A percentile compares a stretch with the other conserved stretches of the same genome.
These are phyloP conservation scores for Harlomillsia oculata DNA, from an alignment of 1,140 invertebrate genomes.

Conservation along the genomic window DNA sequence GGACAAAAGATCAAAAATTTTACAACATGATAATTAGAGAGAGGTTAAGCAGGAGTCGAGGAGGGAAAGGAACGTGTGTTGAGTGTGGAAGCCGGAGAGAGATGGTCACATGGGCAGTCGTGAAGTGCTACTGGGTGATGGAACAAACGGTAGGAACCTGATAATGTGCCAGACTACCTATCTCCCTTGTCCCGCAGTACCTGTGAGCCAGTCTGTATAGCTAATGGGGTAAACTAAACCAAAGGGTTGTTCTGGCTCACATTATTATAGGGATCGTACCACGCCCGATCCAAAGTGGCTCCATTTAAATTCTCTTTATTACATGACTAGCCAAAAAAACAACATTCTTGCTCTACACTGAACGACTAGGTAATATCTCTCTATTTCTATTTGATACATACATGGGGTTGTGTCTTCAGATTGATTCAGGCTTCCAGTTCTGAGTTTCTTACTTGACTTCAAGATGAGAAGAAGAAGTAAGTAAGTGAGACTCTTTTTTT, in stretches of 20 bases:
- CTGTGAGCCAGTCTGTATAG: conserved; percentile 12
- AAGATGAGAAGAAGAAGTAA: no score
- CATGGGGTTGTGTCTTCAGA: background rate
- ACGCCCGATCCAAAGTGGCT: conserved; percentile 27
- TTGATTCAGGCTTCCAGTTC: conserved; percentile 2
- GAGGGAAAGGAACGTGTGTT: no score
- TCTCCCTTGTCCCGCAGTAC: conserved; percentile 11
- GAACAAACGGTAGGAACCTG: conserved; percentile 29
- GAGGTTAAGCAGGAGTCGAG: no score
- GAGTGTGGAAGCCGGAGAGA: background rate
- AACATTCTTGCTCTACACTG: conserved; percentile 17
- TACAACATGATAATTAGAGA: no score
- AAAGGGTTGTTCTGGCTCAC: conserved; percentile 23
- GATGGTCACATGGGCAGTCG: conserved; percentile 31
- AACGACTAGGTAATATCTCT: background rate
- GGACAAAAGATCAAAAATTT: no score
- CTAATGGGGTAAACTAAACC: conserved; percentile 14
- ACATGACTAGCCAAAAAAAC: conserved; percentile 24
- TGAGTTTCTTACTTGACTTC: no score
- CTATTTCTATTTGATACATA: background rate
- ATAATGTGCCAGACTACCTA: conserved; percentile 31
- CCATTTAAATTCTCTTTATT: conserved; percentile 27
- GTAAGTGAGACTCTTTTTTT: no score
- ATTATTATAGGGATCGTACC: conserved; percentile 28
- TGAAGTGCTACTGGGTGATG: conserved; percentile 32